Evolutionary conservation across 2,888 invertebrate genomes (phyloP).

Genomic region (Dasypogon diadema): DNA sequence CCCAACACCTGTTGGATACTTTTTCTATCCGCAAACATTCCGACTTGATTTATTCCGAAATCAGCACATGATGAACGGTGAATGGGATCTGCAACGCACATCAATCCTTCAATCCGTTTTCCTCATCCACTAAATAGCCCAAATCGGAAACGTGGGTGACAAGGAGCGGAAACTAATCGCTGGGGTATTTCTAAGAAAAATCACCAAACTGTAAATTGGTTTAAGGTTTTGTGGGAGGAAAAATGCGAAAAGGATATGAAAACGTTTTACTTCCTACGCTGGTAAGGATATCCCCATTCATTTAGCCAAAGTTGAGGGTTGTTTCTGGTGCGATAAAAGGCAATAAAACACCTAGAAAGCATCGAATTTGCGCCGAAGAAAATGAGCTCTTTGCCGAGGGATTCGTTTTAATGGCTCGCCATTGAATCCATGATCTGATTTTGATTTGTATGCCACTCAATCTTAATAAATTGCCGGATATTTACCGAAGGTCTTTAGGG

Average conservation of each 20-base stretch:
- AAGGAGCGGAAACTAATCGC: conserved; percentile 12
- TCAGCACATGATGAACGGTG: too few species aligned
- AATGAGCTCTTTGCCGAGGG: background rate
- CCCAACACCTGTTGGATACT: conserved; percentile 24
- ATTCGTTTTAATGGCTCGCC: conserved; percentile 26
- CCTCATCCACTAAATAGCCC: background rate
- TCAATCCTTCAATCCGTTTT: background rate
- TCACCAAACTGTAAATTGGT: background rate
- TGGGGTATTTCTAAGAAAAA: conserved; percentile 10
- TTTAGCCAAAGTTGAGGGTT: background rate
- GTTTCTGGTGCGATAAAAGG: conserved; percentile 1
- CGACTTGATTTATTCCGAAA: too few species aligned
- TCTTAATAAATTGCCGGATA: conserved; percentile 20
- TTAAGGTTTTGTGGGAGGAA: background rate
- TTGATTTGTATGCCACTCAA: conserved; percentile 13
- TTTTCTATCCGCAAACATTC: too few species aligned
- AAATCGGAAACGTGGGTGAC: conserved; percentile 17
- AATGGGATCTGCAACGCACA: too few species aligned
- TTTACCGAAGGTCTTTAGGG: conserved; percentile 5
- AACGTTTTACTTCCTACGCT: background rate
- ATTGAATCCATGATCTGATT: conserved; percentile 35
- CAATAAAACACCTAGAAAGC: background rate
- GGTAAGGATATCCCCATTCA: background rate
- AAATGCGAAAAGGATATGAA: conserved; percentile 28
- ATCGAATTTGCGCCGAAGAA: conserved; percentile 8